These are phyloP conservation scores for Myotis lucifugus DNA, from an alignment of 2,113 vertebrate species.

Conservation along the genomic window DNA sequence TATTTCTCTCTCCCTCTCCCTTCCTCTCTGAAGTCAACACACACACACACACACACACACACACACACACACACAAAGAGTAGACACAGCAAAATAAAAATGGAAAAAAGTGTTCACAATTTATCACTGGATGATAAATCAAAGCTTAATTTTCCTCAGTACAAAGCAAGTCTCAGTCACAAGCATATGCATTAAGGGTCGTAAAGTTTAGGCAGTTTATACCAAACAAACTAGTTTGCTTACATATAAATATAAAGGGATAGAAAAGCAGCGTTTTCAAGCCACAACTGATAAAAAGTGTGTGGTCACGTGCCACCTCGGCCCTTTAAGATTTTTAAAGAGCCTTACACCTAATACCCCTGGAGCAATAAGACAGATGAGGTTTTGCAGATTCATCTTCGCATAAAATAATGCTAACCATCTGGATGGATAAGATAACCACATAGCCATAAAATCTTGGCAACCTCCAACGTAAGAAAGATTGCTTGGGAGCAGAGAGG, in stretches of 20 bases:
- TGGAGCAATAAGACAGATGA: conserved; percentile 67
- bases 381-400: conserved; percentile 71
- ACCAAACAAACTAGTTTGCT: conserved; percentile 55
- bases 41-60: too few relatives aligned
- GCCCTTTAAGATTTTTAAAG: conserved; percentile 24
- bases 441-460: conserved; percentile 76
- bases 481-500: conserved; percentile 41
- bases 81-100: too few relatives aligned
- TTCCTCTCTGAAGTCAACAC: too few relatives aligned
- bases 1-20: too few relatives aligned
- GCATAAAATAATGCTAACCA: conserved; percentile 74
- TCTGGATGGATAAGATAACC: conserved; percentile 78
- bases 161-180: conserved; percentile 3
- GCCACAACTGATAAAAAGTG: background rate
- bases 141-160: conserved; percentile 40
- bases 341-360: conserved; percentile 33
- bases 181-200: conserved; percentile 10
- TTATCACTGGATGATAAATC: conserved; percentile 40
- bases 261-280: conserved; percentile 34
- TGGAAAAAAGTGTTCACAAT: background rate
- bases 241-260: conserved; percentile 34
- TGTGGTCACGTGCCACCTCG: background rate
- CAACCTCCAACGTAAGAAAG: conserved; percentile 59
- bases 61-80: too few relatives aligned
- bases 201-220: conserved; percentile 47